Base-by-base conservation (phyloP, 64 coral and sea anemone genomes). In the Stichodactyla mertensii region DNA sequence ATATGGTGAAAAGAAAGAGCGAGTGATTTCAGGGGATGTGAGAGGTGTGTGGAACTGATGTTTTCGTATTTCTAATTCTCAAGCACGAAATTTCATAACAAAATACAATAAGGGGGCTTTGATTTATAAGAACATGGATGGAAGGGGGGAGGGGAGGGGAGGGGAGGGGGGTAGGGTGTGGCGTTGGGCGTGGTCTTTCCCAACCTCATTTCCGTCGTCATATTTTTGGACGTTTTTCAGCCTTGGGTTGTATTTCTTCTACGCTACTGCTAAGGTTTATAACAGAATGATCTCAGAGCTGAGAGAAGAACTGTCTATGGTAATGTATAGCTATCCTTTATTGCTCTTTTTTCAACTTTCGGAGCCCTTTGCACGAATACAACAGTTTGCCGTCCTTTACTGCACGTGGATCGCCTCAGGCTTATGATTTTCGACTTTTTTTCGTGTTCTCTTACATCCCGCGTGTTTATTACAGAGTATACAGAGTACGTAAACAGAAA, bases 231-330 rank as follows among this genome's bases (percentile, higher is more conserved):
- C 78, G 70, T 56, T 55, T 84, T 87, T 22, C 88, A 95, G 94
- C 84, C 85, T 95, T 31, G 90, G 94, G 12, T 86, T 95, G 19
- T 95, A 95, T 77, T 95, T 95, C 70, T 95, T 95, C 71, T 95
- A 95, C 70, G 90, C 94, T 11, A 92, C 91, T 16, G 91, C 94
- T 28, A 95, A 95, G 66, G 91, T 92, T 84, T 95, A 95, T 55
- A 86, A 77, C 69, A 79, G 84, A 60, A 95, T 95, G 94, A 95
- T 92, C 54, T 71, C 27, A 36, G 91, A 89, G 51, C 61, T 95
- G 28, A 82, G 91, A 19, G 84, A 92, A 85, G 94, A 95, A 54
- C 85, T 95, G 13, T 86, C 83, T 54, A 88, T 87, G 94, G 94
- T 95, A 89, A 61, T 58, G 56, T 58, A 22, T 62, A 16, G 1